Percentiles rank a stretch among this genome's conserved stretches.
Evolutionary conservation across 2,888 invertebrate species (phyloP).

Genomic region (Microctonus hyperodae): DNA sequence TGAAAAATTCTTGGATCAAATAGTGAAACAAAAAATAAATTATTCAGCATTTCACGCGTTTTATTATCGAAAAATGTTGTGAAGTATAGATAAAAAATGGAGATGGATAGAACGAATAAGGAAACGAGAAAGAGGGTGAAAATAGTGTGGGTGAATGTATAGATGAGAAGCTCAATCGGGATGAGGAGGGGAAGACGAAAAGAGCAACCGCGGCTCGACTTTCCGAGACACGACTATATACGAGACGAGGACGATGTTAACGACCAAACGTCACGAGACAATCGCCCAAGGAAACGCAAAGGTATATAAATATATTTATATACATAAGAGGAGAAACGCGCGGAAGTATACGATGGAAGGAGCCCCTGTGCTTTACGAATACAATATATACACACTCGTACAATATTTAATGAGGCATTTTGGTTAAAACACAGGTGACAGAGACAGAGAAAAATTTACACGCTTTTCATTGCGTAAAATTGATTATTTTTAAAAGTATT

Average conservation of each 20-base stretch:
- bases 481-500: too few relatives aligned
- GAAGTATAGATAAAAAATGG: neutral
- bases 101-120: neutral
- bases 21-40: neutral
- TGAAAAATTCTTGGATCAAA: neutral
- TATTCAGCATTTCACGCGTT: conserved; percentile 32
- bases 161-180: neutral
- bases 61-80: conserved; percentile 15
- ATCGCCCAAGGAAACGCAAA: conserved; percentile 47
- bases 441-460: conserved; percentile 20
- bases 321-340: conserved; percentile 1
- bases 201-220: conserved; percentile 42
- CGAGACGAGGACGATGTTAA: conserved; percentile 45
- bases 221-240: conserved; percentile 39
- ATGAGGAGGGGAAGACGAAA: conserved; percentile 37
- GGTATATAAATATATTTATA: conserved; percentile 13
- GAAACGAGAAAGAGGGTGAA: neutral
- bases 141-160: conserved; percentile 4
- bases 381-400: conserved; percentile 18
- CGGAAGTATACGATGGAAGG: conserved; percentile 35
- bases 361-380: conserved; percentile 35
- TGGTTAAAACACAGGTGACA: conserved; percentile 29
- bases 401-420: conserved; percentile 39
- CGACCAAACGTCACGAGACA: conserved; percentile 55
- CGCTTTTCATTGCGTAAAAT: too few relatives aligned